Evolutionary conservation across 2,888 invertebrate genomes (phyloP), one percentile per base, ranked within the genome.

Genomic region (Ectemnius cavifrons): DNA sequence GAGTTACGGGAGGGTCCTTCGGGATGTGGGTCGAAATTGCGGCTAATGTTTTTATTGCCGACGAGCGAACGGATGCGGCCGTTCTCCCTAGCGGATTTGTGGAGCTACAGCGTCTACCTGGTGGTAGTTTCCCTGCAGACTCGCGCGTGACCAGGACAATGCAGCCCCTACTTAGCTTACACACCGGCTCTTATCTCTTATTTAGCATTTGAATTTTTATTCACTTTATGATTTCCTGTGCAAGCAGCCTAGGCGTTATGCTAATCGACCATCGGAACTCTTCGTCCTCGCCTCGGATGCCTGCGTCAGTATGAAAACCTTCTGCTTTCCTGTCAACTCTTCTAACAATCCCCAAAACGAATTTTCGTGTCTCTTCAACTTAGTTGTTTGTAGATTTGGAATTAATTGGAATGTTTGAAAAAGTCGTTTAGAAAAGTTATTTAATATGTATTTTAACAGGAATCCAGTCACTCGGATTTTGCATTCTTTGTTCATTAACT

Each of bases 131-230:
- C 81, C 78, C 75, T 80, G 81, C 67, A 67, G 76, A 83, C 73
- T 81, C 79, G 89, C 78, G 83, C 89, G 89, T 90, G 90, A 90
- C 89, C 80, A 65, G 77, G 79, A 88, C 87, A 90, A 90, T 89
- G 73, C 83, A 69, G 81, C 71, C 81, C 83, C 84, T 88, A 83
- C 87, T 89, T 88, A 88, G 79, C 78, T 80, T 66, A 71, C 37
- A 37, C 37, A 37, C 75, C 81, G 79, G 63, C 71, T 73, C 83
- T 82, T 83, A 82, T 86, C 85, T 85, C 74, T 81, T 80, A 83
- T 84, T 85, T 85, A 81, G 83, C 81, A 81, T 85, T 87, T 78
- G 78, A 80, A 87, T 87, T 87, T 88, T 89, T 84, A 88, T 88
- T 77, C 83, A 75, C 86, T 88, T 88, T 88, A 88, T 77, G 85